Evolutionary conservation across 2,888 invertebrate species (phyloP).

Genomic region (Drosophila neutralis): DNA sequence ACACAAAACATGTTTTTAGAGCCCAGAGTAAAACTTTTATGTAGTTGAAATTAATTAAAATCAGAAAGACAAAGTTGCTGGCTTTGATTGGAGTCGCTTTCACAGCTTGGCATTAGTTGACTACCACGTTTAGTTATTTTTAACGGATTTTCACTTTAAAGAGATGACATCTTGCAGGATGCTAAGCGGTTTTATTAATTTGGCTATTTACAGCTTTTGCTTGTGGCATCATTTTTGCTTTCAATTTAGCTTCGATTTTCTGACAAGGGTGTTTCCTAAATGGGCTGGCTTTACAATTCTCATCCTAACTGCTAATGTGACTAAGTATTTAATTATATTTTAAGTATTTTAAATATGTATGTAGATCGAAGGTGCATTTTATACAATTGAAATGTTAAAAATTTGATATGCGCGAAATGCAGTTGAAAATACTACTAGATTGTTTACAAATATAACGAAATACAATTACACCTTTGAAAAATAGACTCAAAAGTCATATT

Average conservation of each 20-base stretch:
- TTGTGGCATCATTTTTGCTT: slow-evolving; percentile 1
- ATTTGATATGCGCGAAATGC: slow-evolving; percentile 67
- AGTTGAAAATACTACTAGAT: slow-evolving; percentile 17
- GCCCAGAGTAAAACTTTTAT: background rate
- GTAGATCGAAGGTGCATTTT: slow-evolving; percentile 53
- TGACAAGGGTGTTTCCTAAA: background rate
- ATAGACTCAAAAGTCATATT: background rate
- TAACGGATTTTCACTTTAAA: background rate
- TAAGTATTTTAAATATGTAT: slow-evolving; percentile 25
- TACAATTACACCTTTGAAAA: background rate
- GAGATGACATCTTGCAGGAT: slow-evolving; percentile 20
- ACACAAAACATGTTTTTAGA: background rate
- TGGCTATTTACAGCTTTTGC: slow-evolving; percentile 34
- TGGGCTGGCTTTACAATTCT: slow-evolving; percentile 52
- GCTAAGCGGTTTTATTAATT: slow-evolving; percentile 6
- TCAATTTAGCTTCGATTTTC: slow-evolving; percentile 1
- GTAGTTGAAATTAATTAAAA: background rate
- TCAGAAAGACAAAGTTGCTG: background rate
- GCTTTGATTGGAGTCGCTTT: background rate
- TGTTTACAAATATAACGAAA: slow-evolving; percentile 12
- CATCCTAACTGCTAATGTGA: slow-evolving; percentile 49
- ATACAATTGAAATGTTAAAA: slow-evolving; percentile 68
- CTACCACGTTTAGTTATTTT: background rate
- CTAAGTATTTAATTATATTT: slow-evolving; percentile 20
- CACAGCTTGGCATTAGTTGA: slow-evolving; percentile 41